Percentiles rank a stretch among this genome's conserved stretches.
Conservation (phyloP, 2,888 invertebrate species). For the Heliconius ismenius region DNA sequence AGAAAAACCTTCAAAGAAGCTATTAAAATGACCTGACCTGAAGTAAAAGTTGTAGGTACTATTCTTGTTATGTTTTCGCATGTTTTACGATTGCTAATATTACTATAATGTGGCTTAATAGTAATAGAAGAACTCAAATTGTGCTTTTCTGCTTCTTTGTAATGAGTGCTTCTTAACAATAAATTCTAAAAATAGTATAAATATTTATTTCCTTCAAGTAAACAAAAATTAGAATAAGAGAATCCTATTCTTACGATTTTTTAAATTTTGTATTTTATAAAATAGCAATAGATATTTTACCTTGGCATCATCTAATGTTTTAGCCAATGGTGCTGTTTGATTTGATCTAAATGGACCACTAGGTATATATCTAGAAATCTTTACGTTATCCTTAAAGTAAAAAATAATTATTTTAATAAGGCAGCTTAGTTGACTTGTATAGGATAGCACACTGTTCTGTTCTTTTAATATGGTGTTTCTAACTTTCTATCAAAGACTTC, state of each 20-base stretch:
- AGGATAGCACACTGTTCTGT: no score
- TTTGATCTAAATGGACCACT: slow-evolving; percentile 61
- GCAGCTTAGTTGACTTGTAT: neutral
- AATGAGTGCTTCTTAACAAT: slow-evolving; percentile 58
- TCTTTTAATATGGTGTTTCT: no score
- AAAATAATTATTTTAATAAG: neutral
- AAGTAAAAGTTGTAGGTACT: slow-evolving; percentile 49
- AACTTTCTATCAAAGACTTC: no score
- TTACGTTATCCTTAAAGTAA: slow-evolving; percentile 39
- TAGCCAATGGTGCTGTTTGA: slow-evolving; percentile 61
- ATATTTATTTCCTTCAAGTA: slow-evolving; percentile 12
- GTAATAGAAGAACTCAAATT: slow-evolving; percentile 53
- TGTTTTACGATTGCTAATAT: slow-evolving; percentile 43
- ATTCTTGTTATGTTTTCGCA: slow-evolving; percentile 45
- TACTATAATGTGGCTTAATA: slow-evolving; percentile 56
- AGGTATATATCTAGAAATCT: slow-evolving; percentile 46
- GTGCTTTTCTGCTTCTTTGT: slow-evolving; percentile 53
- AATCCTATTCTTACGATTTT: neutral
- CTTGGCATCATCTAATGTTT: slow-evolving; percentile 65
- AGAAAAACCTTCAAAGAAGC: neutral
- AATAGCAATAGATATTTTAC: slow-evolving; percentile 46
- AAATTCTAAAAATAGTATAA: slow-evolving; percentile 47
- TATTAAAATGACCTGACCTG: slow-evolving; percentile 43
- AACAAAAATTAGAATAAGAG: neutral
- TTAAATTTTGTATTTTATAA: neutral